Base-by-base conservation (phyloP, 2,888 invertebrate species). In the Drosophila neutralis region DNA sequence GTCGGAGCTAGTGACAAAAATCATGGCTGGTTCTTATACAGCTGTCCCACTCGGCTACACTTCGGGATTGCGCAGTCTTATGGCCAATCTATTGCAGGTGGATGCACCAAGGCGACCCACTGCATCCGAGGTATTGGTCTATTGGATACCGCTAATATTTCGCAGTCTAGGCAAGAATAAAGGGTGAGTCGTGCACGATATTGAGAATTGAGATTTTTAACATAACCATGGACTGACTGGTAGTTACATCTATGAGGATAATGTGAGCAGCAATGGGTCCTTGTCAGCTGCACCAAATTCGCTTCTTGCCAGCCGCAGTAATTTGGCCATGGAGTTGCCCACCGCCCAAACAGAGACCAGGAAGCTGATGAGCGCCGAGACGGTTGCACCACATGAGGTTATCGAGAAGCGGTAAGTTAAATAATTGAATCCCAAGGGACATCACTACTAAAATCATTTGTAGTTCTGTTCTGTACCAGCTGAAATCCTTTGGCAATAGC, bases 1-100 rank as follows among this genome's bases (percentile, higher is more conserved):
- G 24, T 96, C 96, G 4, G 95, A 95, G 35, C 92, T 96, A 31
- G 96, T 96, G 38, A 95, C 95, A 73, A 96, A 96, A 92, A 96
- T 96, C 45, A 95, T 96, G 94, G 94, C 94, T 91, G 96, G 95
- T 48, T 94, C 95, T 57, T 96, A 95, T 92, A 94, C 95, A 24
- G 95, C 95, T 1, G 94, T 96, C 49, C 95, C 95, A 15, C 94
- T 94, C 5, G 94, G 94, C 57, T 96, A 96, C 91, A 95, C 95
- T 4, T 93, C 94, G 13, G 94, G 94, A 33, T 93, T 96, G 76
- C 94, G 94, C 75, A 94, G 95, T 70, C 92, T 96, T 5, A 93
- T 96, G 31, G 93, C 94, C 75, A 94, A 94, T 78, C 93, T 96
- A 83, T 93, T 96, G 24, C 95, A 95, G 88, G 92, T 92, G 66